Evolutionary conservation across 2,797 vertebrate genomes (phyloP).

Genomic region (Poeciliopsis presidionis): DNA sequence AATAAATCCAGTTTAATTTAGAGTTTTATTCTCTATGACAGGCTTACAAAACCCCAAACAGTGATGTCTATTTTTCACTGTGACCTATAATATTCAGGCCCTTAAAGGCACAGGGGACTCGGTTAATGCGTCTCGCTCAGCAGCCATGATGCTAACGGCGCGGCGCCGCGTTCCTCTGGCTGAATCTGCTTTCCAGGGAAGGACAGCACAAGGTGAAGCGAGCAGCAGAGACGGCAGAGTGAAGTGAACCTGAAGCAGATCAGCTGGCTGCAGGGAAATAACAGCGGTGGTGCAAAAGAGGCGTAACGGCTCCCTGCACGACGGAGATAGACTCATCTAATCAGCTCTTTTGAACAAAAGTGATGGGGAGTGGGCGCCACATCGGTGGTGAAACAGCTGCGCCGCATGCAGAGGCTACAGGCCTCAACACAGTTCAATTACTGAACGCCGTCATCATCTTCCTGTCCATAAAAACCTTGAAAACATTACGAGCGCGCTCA

Average conservation of each 20-base stretch:
- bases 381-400: background rate
- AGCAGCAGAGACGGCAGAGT: constrained; percentile 29
- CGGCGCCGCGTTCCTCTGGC: background rate
- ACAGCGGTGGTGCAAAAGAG: constrained; percentile 26
- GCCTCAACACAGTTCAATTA: background rate
- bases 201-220: constrained; percentile 57
- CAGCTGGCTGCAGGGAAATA: constrained; percentile 28
- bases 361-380: background rate
- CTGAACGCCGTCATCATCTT: background rate
- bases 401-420: background rate
- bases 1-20: no score
- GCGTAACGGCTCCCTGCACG: constrained; percentile 20
- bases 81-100: constrained; percentile 9
- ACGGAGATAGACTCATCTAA: background rate
- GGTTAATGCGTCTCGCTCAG: constrained; percentile 20
- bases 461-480: background rate
- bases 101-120: constrained; percentile 9
- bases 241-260: constrained; percentile 30
- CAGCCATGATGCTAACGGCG: constrained; percentile 3
- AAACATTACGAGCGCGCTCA: background rate
- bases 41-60: no score
- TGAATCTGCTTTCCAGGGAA: constrained; percentile 36
- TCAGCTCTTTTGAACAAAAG: background rate
- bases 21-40: no score
- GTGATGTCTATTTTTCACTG: no score